These are phyloP conservation scores for Apostichopus japonicus DNA, from an alignment of 35 echinoderm and acorn worm genomes.

Conservation along the genomic window DNA sequence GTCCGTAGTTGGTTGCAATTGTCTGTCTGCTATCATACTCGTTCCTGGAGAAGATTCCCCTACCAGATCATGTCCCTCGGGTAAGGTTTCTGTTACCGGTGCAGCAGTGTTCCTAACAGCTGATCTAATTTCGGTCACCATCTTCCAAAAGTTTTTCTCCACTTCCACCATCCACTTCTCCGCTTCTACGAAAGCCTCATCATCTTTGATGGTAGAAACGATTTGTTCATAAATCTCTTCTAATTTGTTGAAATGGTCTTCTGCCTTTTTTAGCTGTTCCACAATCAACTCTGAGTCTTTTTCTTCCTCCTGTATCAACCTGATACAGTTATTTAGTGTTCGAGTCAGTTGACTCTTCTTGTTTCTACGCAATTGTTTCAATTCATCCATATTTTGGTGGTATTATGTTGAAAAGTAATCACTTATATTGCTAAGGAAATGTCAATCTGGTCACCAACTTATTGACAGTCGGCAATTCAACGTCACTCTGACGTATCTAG, in stretches of 20 bases:
- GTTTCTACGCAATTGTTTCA: not conserved
- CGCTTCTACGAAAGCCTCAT: not conserved
- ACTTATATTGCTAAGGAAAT: not conserved
- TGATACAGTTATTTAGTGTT: not conserved
- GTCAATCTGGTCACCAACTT: too few relatives aligned
- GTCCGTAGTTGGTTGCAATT: too few relatives aligned
- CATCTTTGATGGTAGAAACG: constrained; percentile 1
- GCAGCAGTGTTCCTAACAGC: not conserved
- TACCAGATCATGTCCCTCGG: too few relatives aligned
- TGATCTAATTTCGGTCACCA: not conserved
- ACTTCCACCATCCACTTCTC: constrained; percentile 35
- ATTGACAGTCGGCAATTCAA: not conserved
- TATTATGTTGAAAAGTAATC: not conserved
- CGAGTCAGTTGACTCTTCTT: not conserved
- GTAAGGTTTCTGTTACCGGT: too few relatives aligned
- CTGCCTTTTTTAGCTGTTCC: not conserved
- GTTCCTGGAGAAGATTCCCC: too few relatives aligned
- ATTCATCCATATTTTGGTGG: not conserved
- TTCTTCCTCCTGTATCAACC: not conserved
- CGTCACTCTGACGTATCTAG: not conserved
- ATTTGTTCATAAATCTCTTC: constrained; percentile 15
- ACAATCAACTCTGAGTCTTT: not conserved
- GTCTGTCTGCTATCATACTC: too few relatives aligned
- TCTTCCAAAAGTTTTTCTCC: constrained; percentile 13
- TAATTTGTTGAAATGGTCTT: not conserved